Conservation (phyloP, 2,888 invertebrate genomes). For the Alviniconcha strummeri region DNA sequence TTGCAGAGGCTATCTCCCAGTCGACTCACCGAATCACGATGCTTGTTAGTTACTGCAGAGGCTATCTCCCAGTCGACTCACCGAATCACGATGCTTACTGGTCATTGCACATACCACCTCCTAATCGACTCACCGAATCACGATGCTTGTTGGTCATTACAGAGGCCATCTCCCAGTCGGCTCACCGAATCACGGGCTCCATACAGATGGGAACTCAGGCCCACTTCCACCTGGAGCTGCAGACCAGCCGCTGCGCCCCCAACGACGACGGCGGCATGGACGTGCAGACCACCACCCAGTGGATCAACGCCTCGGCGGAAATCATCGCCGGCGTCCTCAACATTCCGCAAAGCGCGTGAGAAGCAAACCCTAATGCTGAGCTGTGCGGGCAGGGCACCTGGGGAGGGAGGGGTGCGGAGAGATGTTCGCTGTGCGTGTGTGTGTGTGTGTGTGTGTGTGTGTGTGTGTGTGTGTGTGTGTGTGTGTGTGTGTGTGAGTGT, state of each 20-base stretch:
- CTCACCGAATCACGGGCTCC: constrained; percentile 28
- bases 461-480: constrained; percentile 2
- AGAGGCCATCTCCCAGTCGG: constrained; percentile 37
- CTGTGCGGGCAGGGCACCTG: background rate
- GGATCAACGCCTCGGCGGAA: constrained; percentile 54
- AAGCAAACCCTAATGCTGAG: background rate
- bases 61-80: no score
- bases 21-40: no score
- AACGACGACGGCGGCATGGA: constrained; percentile 81
- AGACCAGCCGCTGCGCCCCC: constrained; percentile 73
- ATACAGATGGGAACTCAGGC: constrained; percentile 70
- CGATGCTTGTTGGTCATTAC: background rate
- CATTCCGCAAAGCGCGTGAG: constrained; percentile 56
- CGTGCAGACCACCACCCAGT: constrained; percentile 73
- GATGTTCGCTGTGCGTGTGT: background rate
- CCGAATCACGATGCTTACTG: background rate
- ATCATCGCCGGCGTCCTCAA: constrained; percentile 60
- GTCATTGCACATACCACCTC: no score
- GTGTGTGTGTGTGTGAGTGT: constrained; percentile 17
- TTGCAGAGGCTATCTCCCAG: no score
- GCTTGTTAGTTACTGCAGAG: no score
- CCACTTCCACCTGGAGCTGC: constrained; percentile 79
- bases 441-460: background rate
- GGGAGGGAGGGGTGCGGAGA: background rate
- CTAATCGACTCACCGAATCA: no score